Evolutionary conservation across 2,888 invertebrate species (phyloP).

Genomic region (Agrochola lychnidis): DNA sequence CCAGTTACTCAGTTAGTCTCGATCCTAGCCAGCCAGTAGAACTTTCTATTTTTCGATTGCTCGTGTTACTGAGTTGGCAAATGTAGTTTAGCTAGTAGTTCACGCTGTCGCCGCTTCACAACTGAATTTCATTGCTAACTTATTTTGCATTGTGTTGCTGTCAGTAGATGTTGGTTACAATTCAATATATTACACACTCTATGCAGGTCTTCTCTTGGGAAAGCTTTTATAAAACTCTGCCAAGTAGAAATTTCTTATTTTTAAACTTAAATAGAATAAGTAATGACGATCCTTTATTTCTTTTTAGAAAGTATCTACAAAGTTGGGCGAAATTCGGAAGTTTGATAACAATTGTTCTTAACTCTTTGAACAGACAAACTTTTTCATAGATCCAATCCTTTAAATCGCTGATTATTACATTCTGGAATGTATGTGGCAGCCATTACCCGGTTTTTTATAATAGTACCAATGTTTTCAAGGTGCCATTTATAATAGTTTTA

Average conservation of each 20-base stretch:
- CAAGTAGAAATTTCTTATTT: slow-evolving; percentile 19
- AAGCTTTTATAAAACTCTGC: slow-evolving; percentile 33
- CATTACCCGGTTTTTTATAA: not conserved
- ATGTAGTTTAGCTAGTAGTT: slow-evolving; percentile 85
- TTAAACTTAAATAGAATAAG: slow-evolving; percentile 23
- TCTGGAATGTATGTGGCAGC: not conserved
- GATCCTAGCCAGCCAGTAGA: slow-evolving; percentile 77
- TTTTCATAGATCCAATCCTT: not conserved
- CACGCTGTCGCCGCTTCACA: slow-evolving; percentile 79
- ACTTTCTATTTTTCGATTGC: slow-evolving; percentile 90
- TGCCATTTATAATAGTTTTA: slow-evolving; percentile 42
- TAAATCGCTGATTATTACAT: slow-evolving; percentile 8
- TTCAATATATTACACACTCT: slow-evolving; percentile 54
- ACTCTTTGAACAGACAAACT: slow-evolving; percentile 1
- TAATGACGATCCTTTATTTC: slow-evolving; percentile 4
- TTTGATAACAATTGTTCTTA: slow-evolving; percentile 7
- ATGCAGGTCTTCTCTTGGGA: slow-evolving; percentile 34
- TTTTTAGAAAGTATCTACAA: slow-evolving; percentile 9
- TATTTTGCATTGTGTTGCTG: slow-evolving; percentile 81
- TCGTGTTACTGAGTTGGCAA: slow-evolving; percentile 87
- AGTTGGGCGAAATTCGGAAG: not conserved
- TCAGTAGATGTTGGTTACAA: slow-evolving; percentile 58
- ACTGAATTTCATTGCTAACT: slow-evolving; percentile 82
- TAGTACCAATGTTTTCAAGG: slow-evolving; percentile 34
- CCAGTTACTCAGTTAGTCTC: slow-evolving; percentile 87